Evolutionary conservation across 1,140 invertebrate species (phyloP), one percentile per base, ranked within the genome.

Genomic region (Hyles euphorbiae): DNA sequence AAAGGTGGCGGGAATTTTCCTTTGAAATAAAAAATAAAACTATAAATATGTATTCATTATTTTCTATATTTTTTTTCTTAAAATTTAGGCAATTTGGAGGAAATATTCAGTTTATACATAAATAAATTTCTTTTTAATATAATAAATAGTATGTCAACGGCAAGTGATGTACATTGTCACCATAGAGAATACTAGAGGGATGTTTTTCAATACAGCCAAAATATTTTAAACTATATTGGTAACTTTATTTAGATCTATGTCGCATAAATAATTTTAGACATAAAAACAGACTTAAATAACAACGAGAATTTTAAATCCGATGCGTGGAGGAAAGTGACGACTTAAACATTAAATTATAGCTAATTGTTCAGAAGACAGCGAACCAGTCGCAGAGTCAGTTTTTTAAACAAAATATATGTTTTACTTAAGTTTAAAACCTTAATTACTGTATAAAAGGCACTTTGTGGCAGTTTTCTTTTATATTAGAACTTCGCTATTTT

Each of bases 221-320:
- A 69, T 58, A 66, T 69, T 82, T 81, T 78, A 86, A 63, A 72
- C 78, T 86, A 88, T 84, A 88, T 78, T 86, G 85, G 85, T 88
- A 88, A 88, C 85, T 88, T 78, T 83, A 74, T 80, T 71, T 67
- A 77, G 63, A 76, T 67, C 72, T 79, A 80, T 81, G 66, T 83
- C 69, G 81, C 76, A 83, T 81, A 83, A 84, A 84, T 84, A 85
- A 72, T 75, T 73, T 78, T 77, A 73, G 72, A 80, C 67, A 70
- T 72, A 71, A 76, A 68, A 78, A 80, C 67, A 78, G 70, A 70
- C 78, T 70, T 76, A 72, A 56, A 71, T 54, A 74, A 74, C 66
- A 72, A 68, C 51, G 60, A 51, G 59, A 55, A 57, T 66, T 59
- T 70, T 53, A 51, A 61, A 72, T 60, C 56, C 58, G 60, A 36